Percentiles rank a stretch among this genome's conserved stretches.
Evolutionary conservation across 2,888 invertebrate species (phyloP).

Genomic region (Rambutsinella grinnellia): DNA sequence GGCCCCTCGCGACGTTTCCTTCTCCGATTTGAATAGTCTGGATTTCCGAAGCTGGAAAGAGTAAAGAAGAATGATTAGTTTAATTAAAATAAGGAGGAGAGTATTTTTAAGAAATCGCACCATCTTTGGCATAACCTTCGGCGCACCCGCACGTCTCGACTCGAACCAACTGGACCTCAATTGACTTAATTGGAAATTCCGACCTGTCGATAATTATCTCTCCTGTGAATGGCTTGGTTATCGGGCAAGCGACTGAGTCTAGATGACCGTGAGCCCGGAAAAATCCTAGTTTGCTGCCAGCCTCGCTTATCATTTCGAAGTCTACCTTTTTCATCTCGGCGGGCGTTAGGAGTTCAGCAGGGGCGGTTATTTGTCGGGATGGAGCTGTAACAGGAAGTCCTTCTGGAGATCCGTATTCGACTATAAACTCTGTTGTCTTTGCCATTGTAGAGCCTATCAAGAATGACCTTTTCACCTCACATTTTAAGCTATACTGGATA

Average conservation of each 20-base stretch:
- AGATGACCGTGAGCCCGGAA: constrained; percentile 72
- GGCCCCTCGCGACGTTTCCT: constrained; percentile 86
- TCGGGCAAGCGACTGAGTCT: constrained; percentile 85
- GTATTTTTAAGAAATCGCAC: constrained; percentile 71
- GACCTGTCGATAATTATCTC: constrained; percentile 73
- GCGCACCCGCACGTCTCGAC: constrained; percentile 96
- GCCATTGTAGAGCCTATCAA: constrained; percentile 90
- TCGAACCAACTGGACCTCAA: constrained; percentile 93
- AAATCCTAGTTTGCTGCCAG: constrained; percentile 64
- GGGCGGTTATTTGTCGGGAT: constrained; percentile 2
- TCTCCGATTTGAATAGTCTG: constrained; percentile 98
- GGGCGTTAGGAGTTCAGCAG: constrained; percentile 48
- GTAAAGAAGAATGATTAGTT: constrained; percentile 8
- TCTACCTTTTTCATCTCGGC: constrained; percentile 64
- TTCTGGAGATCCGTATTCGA: constrained; percentile 77
- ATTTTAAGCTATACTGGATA: constrained; percentile 86
- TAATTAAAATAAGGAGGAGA: not conserved
- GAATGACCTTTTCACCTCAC: constrained; percentile 85
- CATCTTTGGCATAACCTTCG: constrained; percentile 92
- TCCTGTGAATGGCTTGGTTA: constrained; percentile 90
- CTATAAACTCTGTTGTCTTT: constrained; percentile 89
- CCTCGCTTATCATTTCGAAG: constrained; percentile 65
- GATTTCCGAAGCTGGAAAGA: constrained; percentile 87
- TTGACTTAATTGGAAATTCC: constrained; percentile 85
- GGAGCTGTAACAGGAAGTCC: constrained; percentile 32